These are phyloP conservation scores for Taeniopygia guttata DNA, from an alignment of 2,797 vertebrate genomes.

Conservation along the genomic window DNA sequence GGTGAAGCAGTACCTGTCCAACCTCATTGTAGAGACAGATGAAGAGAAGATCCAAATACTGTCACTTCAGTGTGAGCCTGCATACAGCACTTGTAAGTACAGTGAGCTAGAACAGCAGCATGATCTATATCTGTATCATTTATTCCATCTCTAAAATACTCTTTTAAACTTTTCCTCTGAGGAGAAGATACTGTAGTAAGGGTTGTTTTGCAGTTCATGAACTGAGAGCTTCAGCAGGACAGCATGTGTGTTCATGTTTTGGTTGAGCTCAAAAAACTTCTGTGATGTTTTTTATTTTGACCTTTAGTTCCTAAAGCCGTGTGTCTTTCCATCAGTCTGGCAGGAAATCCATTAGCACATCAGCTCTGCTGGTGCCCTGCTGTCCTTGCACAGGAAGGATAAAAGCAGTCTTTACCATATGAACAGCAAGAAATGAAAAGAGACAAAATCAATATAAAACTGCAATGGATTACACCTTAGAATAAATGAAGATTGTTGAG, in stretches of 20 bases:
- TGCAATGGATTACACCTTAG: background rate
- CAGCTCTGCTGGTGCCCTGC: background rate
- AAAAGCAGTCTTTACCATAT: slow-evolving; percentile 20
- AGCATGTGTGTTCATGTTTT: background rate
- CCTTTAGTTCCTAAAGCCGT: slow-evolving; percentile 16
- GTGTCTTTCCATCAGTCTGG: background rate
- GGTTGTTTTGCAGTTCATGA: background rate
- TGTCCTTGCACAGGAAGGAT: slow-evolving; percentile 28
- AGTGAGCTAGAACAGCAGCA: accelerated
- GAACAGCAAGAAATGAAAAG: slow-evolving; percentile 25
- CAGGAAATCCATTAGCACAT: slow-evolving; percentile 43
- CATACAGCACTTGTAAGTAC: slow-evolving; percentile 87
- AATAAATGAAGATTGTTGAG: background rate
- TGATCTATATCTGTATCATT: no score
- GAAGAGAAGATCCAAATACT: slow-evolving; percentile 92
- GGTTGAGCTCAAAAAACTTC: background rate
- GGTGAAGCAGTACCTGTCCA: slow-evolving; percentile 95
- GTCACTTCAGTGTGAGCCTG: slow-evolving; percentile 91
- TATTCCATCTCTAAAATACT: background rate
- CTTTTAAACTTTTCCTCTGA: background rate
- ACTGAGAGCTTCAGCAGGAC: background rate
- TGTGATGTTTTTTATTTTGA: background rate
- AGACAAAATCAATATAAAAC: slow-evolving; percentile 43
- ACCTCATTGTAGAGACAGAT: slow-evolving; percentile 88
- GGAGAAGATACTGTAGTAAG: background rate